These are phyloP conservation scores for Sceloporus tristichus DNA, from an alignment of 2,113 vertebrate species.

Conservation along the genomic window DNA sequence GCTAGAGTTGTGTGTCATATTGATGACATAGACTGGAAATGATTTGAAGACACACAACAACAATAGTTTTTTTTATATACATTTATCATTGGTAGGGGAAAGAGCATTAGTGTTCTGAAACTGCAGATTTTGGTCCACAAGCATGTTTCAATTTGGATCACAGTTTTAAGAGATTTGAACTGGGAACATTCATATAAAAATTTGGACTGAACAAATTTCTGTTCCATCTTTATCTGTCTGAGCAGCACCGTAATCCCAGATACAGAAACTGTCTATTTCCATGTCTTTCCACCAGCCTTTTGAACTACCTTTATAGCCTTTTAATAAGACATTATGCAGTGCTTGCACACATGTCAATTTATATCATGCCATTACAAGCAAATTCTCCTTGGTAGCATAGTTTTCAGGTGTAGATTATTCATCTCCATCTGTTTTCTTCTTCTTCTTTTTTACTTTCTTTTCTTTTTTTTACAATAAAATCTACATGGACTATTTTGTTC, in stretches of 20 bases:
- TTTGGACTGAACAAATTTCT: too few species aligned
- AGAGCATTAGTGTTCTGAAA: too few species aligned
- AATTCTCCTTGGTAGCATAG: not conserved
- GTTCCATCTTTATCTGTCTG: not conserved
- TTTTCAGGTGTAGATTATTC: not conserved
- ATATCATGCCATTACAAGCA: constrained; percentile 14
- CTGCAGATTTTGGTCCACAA: too few species aligned
- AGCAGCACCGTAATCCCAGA: not conserved
- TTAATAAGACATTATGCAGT: not conserved
- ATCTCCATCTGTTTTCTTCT: not conserved
- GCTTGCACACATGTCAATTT: constrained; percentile 4
- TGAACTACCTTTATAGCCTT: not conserved
- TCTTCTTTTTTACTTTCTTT: too few species aligned
- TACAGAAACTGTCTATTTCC: not conserved
- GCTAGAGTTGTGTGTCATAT: too few species aligned
- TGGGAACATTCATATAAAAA: too few species aligned
- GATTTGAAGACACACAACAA: too few species aligned
- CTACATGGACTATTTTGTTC: constrained; percentile 20
- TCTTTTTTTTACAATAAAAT: not conserved
- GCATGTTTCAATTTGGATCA: too few species aligned
- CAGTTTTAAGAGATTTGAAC: too few species aligned
- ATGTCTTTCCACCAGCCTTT: not conserved
- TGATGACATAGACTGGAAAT: too few species aligned
- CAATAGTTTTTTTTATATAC: too few species aligned
- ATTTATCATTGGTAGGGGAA: too few species aligned